phyloP scores from a whole-genome alignment of 2,888 invertebrate species.

The Drosophila fulvimacula region DNA sequence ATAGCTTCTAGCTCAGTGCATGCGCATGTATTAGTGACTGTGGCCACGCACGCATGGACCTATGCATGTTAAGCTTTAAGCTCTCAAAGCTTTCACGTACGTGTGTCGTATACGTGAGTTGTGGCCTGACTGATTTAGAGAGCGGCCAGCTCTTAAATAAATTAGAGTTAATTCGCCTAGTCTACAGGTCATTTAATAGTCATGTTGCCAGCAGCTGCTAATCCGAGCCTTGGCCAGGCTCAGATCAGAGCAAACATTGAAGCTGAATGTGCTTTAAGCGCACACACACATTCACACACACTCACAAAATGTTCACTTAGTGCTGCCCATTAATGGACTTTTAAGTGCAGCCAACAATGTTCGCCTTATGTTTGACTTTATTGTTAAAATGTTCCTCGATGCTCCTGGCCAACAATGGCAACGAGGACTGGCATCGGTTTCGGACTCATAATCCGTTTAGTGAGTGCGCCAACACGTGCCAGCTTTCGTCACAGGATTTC shows the following conservation, averaged over 20 bases:
- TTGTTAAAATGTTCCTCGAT: constrained; percentile 68
- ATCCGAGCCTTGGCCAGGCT: constrained; percentile 34
- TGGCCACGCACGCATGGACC: neutral
- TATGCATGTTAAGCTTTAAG: constrained; percentile 3
- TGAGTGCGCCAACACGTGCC: constrained; percentile 72
- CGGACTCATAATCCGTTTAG: constrained; percentile 64
- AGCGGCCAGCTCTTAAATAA: neutral
- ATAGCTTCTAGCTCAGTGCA: neutral
- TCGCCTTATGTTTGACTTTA: constrained; percentile 69
- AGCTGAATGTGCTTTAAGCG: constrained; percentile 65
- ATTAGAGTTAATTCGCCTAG: neutral
- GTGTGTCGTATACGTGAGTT: constrained; percentile 21
- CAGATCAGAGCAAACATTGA: constrained; percentile 44
- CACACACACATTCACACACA: neutral
- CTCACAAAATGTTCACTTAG: constrained; percentile 72
- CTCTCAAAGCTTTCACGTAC: constrained; percentile 24
- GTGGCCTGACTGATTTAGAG: neutral
- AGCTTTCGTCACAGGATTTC: constrained; percentile 22
- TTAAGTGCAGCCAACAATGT: constrained; percentile 75
- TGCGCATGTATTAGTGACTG: constrained; percentile 7
- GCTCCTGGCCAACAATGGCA: constrained; percentile 18
- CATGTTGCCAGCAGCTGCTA: constrained; percentile 23
- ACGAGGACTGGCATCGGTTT: constrained; percentile 5
- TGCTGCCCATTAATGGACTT: constrained; percentile 78
- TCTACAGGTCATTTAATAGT: constrained; percentile 20